A percentile compares a stretch with the other conserved stretches of the same genome.
phyloP scores from a whole-genome alignment of 2,113 vertebrate genomes.

The Egretta garzetta region DNA sequence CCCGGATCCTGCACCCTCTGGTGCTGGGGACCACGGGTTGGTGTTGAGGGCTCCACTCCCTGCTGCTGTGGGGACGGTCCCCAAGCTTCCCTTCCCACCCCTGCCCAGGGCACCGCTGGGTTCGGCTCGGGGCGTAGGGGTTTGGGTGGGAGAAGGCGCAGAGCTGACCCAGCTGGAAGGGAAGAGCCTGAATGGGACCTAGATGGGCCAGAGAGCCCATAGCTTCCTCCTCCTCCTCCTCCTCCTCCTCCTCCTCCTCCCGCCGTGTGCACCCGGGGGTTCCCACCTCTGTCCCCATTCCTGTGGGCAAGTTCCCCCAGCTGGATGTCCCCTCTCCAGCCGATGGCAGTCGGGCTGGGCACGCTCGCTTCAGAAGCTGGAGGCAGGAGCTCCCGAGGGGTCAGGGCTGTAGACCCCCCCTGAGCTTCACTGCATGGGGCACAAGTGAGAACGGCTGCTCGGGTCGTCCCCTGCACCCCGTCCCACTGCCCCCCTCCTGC shows the following conservation, averaged over 20 bases:
- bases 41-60: background rate
- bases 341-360: background rate
- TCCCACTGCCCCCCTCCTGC: background rate
- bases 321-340: background rate
- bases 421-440: background rate
- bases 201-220: background rate
- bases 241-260: background rate
- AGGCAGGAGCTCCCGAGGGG: background rate
- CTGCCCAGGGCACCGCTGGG: background rate
- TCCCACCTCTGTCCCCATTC: background rate
- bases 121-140: accelerated
- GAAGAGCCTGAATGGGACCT: background rate
- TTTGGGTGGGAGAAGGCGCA: background rate
- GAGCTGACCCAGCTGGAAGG: background rate
- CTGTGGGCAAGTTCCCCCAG: accelerated
- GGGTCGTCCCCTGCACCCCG: background rate
- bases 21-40: accelerated
- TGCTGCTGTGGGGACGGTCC: background rate
- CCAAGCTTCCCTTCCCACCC: background rate
- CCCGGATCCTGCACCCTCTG: accelerated
- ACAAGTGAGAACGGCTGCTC: background rate
- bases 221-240: background rate
- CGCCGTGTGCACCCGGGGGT: background rate
- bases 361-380: accelerated
- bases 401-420: background rate